Base-by-base conservation (phyloP, 1,140 invertebrate genomes). In the Drosophila saltans region DNA sequence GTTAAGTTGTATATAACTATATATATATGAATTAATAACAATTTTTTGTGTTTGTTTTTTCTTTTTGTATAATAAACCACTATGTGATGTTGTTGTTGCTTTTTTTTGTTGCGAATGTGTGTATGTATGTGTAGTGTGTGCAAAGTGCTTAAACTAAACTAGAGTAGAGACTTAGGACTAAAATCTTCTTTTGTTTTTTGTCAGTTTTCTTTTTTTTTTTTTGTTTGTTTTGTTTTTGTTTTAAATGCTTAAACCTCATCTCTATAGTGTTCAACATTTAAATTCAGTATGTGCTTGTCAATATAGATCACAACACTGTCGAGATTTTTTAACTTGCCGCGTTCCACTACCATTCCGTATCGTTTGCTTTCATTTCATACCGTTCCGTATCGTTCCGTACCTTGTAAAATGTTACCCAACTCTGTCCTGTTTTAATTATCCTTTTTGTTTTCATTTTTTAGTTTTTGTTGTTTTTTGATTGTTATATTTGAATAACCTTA, bases 261-360 rank as follows among this genome's bases (percentile, higher is more conserved):
- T 52, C 45, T 52, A 67, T 56, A 70, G 59, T 75, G 74, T 77
- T 81, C 75, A 86, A 75, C 83, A 61, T 82, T 59, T 39, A 39
- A 82, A 80, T 79, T 86, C 79, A 79, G 82, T 86, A 86, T 88
- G 83, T 89, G 83, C 80, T 77, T 83, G 80, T 72, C 70, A 57
- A 39, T 80, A 71, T 80, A 71, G 78, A 91, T 91, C 88, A 91
- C 88, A 91, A 91, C 88, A 89, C 88, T 88, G 79, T 91, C 80
- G 88, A 91, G 88, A 91, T 84, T 90, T 90, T 65, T 60, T 74
- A 57, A 69, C 57, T 60, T 59, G 48, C 58, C 57, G 58, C 55
- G 8, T 45, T 26, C 45, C 26, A 39, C 24, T 65, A 59, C 59
- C 30, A 24, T 39, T 36, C 6, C 5, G 1, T 61, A 55, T 52